These are phyloP conservation scores for Campaea margaritaria DNA, from an alignment of 2,888 invertebrate species.

Conservation along the genomic window DNA sequence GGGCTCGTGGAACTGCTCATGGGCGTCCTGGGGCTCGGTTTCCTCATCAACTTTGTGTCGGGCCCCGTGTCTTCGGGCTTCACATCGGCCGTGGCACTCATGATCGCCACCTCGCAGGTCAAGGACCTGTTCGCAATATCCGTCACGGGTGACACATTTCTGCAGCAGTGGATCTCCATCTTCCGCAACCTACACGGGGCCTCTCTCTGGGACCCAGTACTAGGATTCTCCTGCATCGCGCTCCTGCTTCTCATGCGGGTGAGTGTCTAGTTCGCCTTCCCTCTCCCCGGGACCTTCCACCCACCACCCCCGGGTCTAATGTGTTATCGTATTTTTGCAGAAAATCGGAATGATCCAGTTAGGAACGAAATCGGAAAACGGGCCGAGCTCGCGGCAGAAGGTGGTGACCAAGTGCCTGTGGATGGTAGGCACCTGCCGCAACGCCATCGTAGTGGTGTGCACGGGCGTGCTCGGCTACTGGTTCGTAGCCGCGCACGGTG, in stretches of 20 bases:
- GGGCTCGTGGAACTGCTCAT: constrained; percentile 91
- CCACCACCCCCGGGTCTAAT: neutral
- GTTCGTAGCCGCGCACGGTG: constrained; percentile 78
- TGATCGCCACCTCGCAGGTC: constrained; percentile 95
- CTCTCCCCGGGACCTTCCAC: neutral
- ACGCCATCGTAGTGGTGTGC: constrained; percentile 92
- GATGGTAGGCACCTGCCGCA: constrained; percentile 92
- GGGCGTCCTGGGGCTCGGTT: constrained; percentile 93
- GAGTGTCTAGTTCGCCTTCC: constrained; percentile 49
- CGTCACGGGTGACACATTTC: constrained; percentile 90
- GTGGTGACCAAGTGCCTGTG: constrained; percentile 88
- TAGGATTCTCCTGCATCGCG: constrained; percentile 91
- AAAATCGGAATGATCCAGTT: constrained; percentile 87
- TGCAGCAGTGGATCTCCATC: constrained; percentile 91
- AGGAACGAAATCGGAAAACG: constrained; percentile 82
- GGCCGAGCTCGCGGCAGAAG: constrained; percentile 83
- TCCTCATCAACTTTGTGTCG: constrained; percentile 95
- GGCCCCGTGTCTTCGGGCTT: constrained; percentile 96
- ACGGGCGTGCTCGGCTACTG: constrained; percentile 89
- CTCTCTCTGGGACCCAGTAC: constrained; percentile 89
- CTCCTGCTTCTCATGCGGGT: constrained; percentile 92
- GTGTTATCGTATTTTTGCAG: constrained; percentile 68
- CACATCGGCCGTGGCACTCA: constrained; percentile 95
- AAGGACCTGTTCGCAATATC: constrained; percentile 92
- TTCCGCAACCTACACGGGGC: constrained; percentile 88